These are phyloP conservation scores for Stictocephala bisonia DNA, from an alignment of 2,888 invertebrate genomes.

Conservation along the genomic window DNA sequence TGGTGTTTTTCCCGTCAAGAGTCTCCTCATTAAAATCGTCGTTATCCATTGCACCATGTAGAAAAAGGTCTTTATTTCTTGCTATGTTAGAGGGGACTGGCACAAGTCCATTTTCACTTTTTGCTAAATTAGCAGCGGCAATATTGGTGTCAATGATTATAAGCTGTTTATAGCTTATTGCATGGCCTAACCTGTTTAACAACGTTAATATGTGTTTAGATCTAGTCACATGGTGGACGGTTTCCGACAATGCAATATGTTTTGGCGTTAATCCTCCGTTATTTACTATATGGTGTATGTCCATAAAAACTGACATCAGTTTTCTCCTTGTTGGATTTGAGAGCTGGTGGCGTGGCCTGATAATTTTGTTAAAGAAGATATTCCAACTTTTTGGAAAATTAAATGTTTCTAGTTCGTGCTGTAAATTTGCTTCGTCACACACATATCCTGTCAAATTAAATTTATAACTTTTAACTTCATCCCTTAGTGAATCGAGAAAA, in stretches of 20 bases:
- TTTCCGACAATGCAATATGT: slow-evolving; percentile 26
- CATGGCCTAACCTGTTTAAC: slow-evolving; percentile 26
- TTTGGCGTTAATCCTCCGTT: slow-evolving; percentile 24
- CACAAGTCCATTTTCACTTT: slow-evolving; percentile 21
- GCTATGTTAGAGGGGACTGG: slow-evolving; percentile 7
- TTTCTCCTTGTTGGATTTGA: slow-evolving; percentile 21
- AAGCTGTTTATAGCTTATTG: slow-evolving; percentile 32
- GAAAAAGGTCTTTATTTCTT: slow-evolving; percentile 10
- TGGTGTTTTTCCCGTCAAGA: neutral
- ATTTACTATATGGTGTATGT: slow-evolving; percentile 22
- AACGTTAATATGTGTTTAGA: slow-evolving; percentile 12
- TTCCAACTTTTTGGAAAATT: slow-evolving; percentile 15
- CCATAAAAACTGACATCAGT: slow-evolving; percentile 34
- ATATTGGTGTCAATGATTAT: slow-evolving; percentile 17
- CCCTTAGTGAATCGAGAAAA: neutral
- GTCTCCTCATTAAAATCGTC: slow-evolving; percentile 17
- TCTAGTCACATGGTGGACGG: slow-evolving; percentile 16
- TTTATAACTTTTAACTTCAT: slow-evolving; percentile 5
- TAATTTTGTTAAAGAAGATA: slow-evolving; percentile 2
- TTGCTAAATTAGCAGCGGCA: slow-evolving; percentile 25
- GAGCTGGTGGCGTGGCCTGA: slow-evolving; percentile 20
- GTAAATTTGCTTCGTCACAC: slow-evolving; percentile 14
- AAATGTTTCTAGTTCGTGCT: slow-evolving; percentile 12
- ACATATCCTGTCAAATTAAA: slow-evolving; percentile 25
- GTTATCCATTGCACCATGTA: slow-evolving; percentile 19